phyloP scores from a whole-genome alignment of 2,888 invertebrate species.

The Nomada ferruginata region DNA sequence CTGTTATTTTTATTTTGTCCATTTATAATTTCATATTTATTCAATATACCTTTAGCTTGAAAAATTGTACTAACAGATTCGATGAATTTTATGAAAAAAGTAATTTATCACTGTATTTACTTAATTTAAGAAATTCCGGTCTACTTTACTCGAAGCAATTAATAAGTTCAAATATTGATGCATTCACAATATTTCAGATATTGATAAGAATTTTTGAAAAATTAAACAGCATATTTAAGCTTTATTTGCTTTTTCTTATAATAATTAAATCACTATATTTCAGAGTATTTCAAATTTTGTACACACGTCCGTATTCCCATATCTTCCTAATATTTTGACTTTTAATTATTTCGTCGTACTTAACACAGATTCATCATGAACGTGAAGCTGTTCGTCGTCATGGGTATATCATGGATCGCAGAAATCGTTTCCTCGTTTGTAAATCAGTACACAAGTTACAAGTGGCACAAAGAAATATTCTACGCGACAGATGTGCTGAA shows the following conservation, averaged over 20 bases:
- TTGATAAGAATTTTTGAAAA: too few species aligned
- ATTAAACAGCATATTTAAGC: too few species aligned
- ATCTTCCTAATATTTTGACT: background rate
- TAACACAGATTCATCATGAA: slow-evolving; percentile 88
- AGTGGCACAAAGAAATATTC: slow-evolving; percentile 73
- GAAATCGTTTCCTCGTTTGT: slow-evolving; percentile 78
- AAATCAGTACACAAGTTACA: slow-evolving; percentile 56
- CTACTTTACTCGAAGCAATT: too few species aligned
- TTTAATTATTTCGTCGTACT: background rate
- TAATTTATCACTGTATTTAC: too few species aligned
- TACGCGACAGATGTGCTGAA: slow-evolving; percentile 88
- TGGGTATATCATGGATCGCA: slow-evolving; percentile 91
- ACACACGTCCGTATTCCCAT: too few species aligned
- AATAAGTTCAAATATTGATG: too few species aligned
- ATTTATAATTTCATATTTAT: background rate
- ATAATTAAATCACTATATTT: too few species aligned
- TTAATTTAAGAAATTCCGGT: too few species aligned
- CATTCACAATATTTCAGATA: too few species aligned
- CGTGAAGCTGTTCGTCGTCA: slow-evolving; percentile 90
- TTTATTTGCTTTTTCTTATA: too few species aligned
- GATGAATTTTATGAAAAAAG: background rate
- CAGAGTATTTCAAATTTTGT: background rate
- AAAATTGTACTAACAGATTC: background rate
- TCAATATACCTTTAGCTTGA: background rate
- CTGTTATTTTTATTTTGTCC: background rate